Evolutionary conservation across 2,888 invertebrate genomes (phyloP).

Genomic region (Conchocele bisecta): DNA sequence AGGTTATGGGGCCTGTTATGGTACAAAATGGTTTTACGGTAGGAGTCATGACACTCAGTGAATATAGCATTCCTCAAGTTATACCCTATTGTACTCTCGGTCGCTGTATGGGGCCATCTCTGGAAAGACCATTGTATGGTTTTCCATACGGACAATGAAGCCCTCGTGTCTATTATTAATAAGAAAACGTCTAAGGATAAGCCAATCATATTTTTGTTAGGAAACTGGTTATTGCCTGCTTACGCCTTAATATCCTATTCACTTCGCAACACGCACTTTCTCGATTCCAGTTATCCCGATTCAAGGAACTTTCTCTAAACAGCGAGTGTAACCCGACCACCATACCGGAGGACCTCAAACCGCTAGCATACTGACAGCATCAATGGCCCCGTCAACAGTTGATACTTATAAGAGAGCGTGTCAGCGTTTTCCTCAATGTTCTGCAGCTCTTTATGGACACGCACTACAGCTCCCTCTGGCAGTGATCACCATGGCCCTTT

Average conservation of each 20-base stretch:
- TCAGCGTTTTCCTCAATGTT: too few relatives aligned
- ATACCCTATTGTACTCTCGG: constrained; percentile 11
- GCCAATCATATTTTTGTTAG: constrained; percentile 25
- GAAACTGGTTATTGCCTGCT: constrained; percentile 9
- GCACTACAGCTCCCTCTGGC: too few relatives aligned
- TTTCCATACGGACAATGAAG: constrained; percentile 27
- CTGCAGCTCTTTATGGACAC: too few relatives aligned
- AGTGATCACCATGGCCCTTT: neutral
- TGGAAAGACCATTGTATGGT: neutral
- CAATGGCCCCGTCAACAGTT: neutral
- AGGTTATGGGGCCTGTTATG: neutral
- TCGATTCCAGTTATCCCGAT: constrained; percentile 21
- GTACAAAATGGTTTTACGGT: neutral
- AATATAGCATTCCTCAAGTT: constrained; percentile 19
- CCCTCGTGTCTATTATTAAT: constrained; percentile 35
- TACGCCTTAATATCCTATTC: constrained; percentile 14
- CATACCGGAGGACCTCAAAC: neutral
- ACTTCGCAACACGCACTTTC: constrained; percentile 21
- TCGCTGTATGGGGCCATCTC: constrained; percentile 11
- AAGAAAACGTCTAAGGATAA: constrained; percentile 4
- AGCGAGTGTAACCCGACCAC: neutral
- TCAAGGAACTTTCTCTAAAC: constrained; percentile 17
- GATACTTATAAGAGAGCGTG: neutral
- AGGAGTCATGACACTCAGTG: neutral
- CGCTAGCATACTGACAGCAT: too few relatives aligned